A percentile compares a stretch with the other conserved stretches of the same genome.
Conservation (phyloP, 2,888 invertebrate genomes). For the Ischnus inquisitorius region DNA sequence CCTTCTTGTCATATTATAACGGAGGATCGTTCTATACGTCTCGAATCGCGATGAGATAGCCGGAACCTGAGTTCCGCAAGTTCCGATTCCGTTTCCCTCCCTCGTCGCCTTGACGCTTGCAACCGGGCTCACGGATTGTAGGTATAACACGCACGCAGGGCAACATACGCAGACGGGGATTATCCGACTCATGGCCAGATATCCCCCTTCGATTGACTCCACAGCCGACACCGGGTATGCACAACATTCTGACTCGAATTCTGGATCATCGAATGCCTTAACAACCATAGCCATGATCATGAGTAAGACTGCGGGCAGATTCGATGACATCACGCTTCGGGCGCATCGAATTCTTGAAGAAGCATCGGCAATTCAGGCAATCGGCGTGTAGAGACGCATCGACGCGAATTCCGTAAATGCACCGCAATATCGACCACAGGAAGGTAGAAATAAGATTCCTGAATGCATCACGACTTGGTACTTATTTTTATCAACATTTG, state of each 20-base stretch:
- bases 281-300: conserved; percentile 25
- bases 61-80: conserved; percentile 72
- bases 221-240: conserved; percentile 4
- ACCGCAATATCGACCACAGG: too few species aligned
- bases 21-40: conserved; percentile 61
- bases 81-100: conserved; percentile 55
- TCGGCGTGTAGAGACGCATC: not conserved
- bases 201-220: conserved; percentile 29
- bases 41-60: conserved; percentile 68
- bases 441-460: too few species aligned
- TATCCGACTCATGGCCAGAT: conserved; percentile 31
- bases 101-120: conserved; percentile 6
- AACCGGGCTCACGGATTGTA: conserved; percentile 10
- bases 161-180: conserved; percentile 47
- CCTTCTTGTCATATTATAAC: conserved; percentile 41
- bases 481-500: too few species aligned
- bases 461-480: too few species aligned
- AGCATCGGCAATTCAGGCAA: too few species aligned
- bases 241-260: conserved; percentile 32
- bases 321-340: conserved; percentile 18
- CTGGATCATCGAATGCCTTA: conserved; percentile 40
- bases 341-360: conserved; percentile 29
- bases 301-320: conserved; percentile 12
- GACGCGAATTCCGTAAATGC: too few species aligned
- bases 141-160: not conserved